phyloP scores from a whole-genome alignment of 2,888 invertebrate species.

The Eilema sororculum region DNA sequence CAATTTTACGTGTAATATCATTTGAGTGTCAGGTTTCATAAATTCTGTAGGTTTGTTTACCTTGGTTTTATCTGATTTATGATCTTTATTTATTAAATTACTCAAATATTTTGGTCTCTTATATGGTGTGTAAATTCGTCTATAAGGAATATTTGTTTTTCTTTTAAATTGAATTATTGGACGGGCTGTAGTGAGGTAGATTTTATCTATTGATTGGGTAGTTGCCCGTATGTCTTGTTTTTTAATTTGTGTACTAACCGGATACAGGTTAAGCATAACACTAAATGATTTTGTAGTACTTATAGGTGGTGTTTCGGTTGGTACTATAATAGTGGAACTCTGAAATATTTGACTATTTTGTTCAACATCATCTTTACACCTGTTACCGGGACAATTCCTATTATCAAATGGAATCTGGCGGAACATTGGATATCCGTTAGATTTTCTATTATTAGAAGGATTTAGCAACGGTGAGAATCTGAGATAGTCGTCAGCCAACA shows the following conservation, averaged over 20 bases:
- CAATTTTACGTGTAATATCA: conserved; percentile 89
- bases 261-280: conserved; percentile 89
- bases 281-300: conserved; percentile 86
- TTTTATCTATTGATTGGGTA: conserved; percentile 57
- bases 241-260: conserved; percentile 69
- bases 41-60: conserved; percentile 40
- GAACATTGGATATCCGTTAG: conserved; percentile 63
- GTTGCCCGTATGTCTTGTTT: conserved; percentile 55
- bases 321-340: conserved; percentile 45
- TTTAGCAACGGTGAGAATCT: conserved; percentile 69
- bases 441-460: conserved; percentile 47
- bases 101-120: conserved; percentile 56
- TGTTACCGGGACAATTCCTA: conserved; percentile 59
- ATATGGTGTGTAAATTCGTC: conserved; percentile 58
- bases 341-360: conserved; percentile 34
- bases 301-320: conserved; percentile 46
- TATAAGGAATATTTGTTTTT: conserved; percentile 63
- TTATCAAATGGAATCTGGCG: conserved; percentile 61
- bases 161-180: conserved; percentile 75
- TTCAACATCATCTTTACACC: conserved; percentile 54
- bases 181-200: conserved; percentile 74
- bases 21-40: conserved; percentile 75
- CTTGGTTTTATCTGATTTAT: conserved; percentile 22
- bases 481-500: conserved; percentile 87
- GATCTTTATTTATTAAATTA: conserved; percentile 39